These are phyloP conservation scores for Pantherophis alleghaniensis DNA, from an alignment of 2,797 vertebrate species.

Conservation along the genomic window DNA sequence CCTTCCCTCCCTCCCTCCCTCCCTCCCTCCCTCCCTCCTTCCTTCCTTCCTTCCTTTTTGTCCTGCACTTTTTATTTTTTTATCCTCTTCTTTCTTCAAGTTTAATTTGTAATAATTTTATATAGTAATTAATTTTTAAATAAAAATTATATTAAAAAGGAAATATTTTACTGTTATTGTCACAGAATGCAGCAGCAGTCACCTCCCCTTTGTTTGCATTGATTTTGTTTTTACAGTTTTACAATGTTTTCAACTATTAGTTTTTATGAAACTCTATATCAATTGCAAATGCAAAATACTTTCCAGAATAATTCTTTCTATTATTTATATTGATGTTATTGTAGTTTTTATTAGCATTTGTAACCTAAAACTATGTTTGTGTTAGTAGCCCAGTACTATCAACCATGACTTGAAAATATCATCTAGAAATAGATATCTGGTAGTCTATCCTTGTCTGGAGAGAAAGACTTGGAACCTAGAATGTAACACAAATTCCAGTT, in stretches of 20 bases:
- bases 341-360: neutral
- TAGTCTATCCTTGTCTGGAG: neutral
- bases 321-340: neutral
- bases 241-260: neutral
- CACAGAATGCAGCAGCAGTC: too few relatives aligned
- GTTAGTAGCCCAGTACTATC: neutral
- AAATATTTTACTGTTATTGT: conserved; percentile 21
- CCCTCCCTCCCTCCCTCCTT: too few relatives aligned
- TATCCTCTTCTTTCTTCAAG: neutral
- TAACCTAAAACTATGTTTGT: neutral
- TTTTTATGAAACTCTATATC: neutral
- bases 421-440: neutral
- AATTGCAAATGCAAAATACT: neutral
- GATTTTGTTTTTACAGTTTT: neutral
- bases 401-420: neutral
- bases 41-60: neutral
- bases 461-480: neutral
- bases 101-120: neutral
- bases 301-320: neutral
- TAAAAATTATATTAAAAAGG: neutral
- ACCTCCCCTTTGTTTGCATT: conserved; percentile 33
- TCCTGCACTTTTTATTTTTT: neutral
- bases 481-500: neutral
- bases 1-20: too few relatives aligned
- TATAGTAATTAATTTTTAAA: neutral